Evolutionary conservation across 2,797 vertebrate genomes (phyloP), one percentile per base, ranked within the genome.

Genomic region (Helarctos malayanus): DNA sequence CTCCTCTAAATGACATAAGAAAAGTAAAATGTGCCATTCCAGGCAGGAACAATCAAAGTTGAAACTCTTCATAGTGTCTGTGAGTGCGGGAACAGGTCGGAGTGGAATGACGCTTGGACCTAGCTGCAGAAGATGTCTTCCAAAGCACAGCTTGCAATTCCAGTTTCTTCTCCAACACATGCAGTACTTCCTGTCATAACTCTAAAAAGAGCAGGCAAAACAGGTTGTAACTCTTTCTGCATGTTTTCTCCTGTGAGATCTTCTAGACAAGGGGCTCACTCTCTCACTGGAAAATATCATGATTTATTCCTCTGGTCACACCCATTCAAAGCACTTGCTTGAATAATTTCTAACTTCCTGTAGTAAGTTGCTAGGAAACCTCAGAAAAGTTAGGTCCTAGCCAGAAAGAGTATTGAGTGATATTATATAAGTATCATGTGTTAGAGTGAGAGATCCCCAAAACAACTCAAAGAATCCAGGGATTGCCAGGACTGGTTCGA

Each of bases 1-100:
- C 9, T 83, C 12, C 52, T 56, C 45, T 79, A 94, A 91, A 92
- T 91, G 57, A 83, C 38, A 71, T 25, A 19, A 63, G 41, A 79
- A 90, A 88, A 80, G 47, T 56, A 84, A 91, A 95, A 76, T 89
- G 47, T 91, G 38, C 41, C 81, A 68, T 83, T 76, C 9, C n/a
- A 63, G 52, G 38, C 49, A 7, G 18, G 29, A 91, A 32, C 23
- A 68, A 93, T 93, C 63, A 80, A 95, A 78, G n/a, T 35, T 91
- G 92, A 93, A 95, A 57, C 69, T 91, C 25, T 56, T 69, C 21
- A 71, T 87, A 59, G 89, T 35, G 27, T 5, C 38, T 86, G 91
- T 41, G 29, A 94, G 9, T 91, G 47, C 73, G 14, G 47, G 2
- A 38, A n/a, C 15, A 78, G 13, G 68, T n/a, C 25, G 12, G 9